phyloP scores from a whole-genome alignment of 2,888 invertebrate genomes.

The Mycogona germanica region DNA sequence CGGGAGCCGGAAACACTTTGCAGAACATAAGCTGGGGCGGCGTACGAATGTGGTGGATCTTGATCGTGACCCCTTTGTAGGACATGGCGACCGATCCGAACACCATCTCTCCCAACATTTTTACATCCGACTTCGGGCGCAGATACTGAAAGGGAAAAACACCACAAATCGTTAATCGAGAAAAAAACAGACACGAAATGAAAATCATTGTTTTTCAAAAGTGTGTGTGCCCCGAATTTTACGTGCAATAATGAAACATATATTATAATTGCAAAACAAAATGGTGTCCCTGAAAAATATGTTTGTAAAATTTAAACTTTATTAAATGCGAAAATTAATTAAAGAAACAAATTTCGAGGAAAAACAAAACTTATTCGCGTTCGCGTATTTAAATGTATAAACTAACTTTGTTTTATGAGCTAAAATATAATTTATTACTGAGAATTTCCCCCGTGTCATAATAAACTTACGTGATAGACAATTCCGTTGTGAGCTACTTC shows the following conservation, averaged over 20 bases:
- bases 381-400: no score
- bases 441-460: background rate
- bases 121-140: constrained; percentile 48
- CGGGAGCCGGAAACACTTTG: constrained; percentile 35
- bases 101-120: constrained; percentile 75
- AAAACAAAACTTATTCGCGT: background rate
- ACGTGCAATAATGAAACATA: no score
- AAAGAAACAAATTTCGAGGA: background rate
- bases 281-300: no score
- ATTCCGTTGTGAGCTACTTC: constrained; percentile 15
- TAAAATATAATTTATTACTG: no score
- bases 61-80: constrained; percentile 71
- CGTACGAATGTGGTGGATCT: constrained; percentile 55
- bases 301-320: no score
- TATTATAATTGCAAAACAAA: no score
- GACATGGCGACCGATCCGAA: constrained; percentile 86
- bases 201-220: background rate
- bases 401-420: no score
- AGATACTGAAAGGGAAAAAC: constrained; percentile 24
- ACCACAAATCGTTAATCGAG: no score
- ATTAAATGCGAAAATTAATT: no score
- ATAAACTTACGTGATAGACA: constrained; percentile 13
- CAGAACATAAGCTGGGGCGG: constrained; percentile 38
- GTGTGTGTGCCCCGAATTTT: no score
- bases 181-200: background rate